These are phyloP conservation scores for Elanus axillaris DNA, from an alignment of 2,113 vertebrate species.

Conservation along the genomic window DNA sequence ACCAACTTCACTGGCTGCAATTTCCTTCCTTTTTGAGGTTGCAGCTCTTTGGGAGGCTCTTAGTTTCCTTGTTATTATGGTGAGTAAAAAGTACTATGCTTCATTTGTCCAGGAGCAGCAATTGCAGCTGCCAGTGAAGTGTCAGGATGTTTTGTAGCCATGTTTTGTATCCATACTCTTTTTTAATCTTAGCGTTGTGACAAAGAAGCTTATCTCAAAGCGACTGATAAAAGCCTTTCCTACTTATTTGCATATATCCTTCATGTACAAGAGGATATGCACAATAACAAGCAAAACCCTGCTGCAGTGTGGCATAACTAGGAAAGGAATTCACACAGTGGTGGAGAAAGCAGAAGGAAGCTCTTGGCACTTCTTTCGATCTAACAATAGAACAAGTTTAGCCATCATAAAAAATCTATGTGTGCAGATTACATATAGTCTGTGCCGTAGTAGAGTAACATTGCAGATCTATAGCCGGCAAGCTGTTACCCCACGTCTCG, in stretches of 20 bases:
- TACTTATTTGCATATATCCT: background rate
- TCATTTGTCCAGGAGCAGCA: background rate
- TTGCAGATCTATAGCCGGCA: background rate
- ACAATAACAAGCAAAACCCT: background rate
- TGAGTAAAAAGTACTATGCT: background rate
- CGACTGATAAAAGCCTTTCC: background rate
- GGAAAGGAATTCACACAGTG: background rate
- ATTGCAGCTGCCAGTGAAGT: background rate
- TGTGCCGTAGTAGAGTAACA: background rate
- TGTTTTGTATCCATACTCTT: background rate
- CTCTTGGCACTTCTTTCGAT: background rate
- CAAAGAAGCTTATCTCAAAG: background rate
- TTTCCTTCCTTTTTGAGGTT: background rate
- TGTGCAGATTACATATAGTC: background rate
- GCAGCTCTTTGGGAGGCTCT: background rate
- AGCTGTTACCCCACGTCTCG: background rate
- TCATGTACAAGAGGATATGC: fast-evolving
- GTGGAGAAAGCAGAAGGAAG: background rate
- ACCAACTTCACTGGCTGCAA: background rate
- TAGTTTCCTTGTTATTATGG: background rate
- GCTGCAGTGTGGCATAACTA: background rate
- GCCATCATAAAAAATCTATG: background rate
- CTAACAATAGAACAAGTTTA: background rate
- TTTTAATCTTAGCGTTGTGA: background rate
- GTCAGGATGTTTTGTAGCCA: background rate